Evolutionary conservation across 2,113 vertebrate species (phyloP).

Genomic region (Calonectris borealis): DNA sequence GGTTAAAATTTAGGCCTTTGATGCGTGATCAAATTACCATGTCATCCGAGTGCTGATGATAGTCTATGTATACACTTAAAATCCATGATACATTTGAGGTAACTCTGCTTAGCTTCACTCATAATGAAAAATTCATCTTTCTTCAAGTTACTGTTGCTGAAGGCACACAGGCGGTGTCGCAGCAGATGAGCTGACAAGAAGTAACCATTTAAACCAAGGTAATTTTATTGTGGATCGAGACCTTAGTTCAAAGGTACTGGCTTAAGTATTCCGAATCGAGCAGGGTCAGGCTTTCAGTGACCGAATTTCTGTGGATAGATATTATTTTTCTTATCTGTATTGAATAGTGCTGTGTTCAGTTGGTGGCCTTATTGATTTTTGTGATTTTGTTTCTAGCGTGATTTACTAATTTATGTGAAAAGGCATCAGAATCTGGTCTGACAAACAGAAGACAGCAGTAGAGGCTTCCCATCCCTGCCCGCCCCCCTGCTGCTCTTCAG

Average conservation of each 20-base stretch:
- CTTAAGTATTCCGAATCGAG: background rate
- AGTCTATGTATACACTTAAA: fast-evolving
- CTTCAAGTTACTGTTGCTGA: background rate
- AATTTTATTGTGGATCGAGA: background rate
- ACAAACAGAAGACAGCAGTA: background rate
- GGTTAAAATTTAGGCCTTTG: background rate
- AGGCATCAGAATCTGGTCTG: background rate
- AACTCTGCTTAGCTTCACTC: background rate
- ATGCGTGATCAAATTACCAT: background rate
- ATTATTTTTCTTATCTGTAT: background rate
- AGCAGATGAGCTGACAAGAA: background rate
- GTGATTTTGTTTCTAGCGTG: background rate
- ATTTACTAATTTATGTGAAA: background rate
- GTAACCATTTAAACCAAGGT: background rate
- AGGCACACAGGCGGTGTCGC: background rate
- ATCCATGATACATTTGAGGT: background rate
- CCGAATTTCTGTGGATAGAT: background rate
- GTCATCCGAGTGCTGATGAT: background rate
- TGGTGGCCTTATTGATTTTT: background rate
- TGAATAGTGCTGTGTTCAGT: background rate
- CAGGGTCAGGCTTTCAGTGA: background rate
- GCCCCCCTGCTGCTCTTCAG: fast-evolving
- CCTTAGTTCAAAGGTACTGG: background rate
- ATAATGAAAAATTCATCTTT: background rate
- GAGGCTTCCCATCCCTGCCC: background rate